Percentiles rank a stretch among this genome's conserved stretches.
These are phyloP conservation scores for Linurgus olivaceus DNA, from an alignment of 2,797 vertebrate species.

Conservation along the genomic window DNA sequence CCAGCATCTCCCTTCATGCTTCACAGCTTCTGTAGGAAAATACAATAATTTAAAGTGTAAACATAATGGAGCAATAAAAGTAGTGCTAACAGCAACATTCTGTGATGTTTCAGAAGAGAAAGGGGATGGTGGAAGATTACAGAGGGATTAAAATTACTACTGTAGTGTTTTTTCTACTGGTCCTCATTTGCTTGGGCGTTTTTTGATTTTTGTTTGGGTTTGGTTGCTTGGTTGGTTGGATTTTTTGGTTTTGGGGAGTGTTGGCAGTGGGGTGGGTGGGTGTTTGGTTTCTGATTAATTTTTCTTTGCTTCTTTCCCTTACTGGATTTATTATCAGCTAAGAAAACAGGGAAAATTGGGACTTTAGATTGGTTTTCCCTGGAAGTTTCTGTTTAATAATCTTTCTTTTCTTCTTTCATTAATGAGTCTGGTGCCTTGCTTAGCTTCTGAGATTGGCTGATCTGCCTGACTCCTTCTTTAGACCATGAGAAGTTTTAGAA, in stretches of 20 bases:
- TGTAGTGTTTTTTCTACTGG: neutral
- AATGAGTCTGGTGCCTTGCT: neutral
- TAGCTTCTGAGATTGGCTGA: neutral
- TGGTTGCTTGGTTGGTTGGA: too few species aligned
- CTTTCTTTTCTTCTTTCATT: neutral
- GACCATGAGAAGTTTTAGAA: neutral
- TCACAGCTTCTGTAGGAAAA: neutral
- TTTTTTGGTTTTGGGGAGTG: neutral
- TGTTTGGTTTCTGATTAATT: neutral
- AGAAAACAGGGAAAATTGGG: neutral
- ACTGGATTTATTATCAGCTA: too few species aligned
- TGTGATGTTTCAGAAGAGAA: neutral
- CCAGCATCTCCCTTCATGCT: neutral
- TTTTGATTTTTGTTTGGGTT: neutral
- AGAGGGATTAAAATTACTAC: neutral
- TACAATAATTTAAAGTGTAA: neutral
- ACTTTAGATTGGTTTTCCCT: neutral
- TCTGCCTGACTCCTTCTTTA: neutral
- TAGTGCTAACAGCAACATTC: neutral
- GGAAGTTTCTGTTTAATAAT: neutral
- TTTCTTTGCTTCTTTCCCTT: neutral
- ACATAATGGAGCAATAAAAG: neutral
- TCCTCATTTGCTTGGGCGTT: neutral
- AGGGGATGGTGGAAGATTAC: neutral
- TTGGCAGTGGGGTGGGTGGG: too few species aligned